Evolutionary conservation across 64 coral and sea anemone genomes (phyloP).

Genomic region (Trachythela sp.): DNA sequence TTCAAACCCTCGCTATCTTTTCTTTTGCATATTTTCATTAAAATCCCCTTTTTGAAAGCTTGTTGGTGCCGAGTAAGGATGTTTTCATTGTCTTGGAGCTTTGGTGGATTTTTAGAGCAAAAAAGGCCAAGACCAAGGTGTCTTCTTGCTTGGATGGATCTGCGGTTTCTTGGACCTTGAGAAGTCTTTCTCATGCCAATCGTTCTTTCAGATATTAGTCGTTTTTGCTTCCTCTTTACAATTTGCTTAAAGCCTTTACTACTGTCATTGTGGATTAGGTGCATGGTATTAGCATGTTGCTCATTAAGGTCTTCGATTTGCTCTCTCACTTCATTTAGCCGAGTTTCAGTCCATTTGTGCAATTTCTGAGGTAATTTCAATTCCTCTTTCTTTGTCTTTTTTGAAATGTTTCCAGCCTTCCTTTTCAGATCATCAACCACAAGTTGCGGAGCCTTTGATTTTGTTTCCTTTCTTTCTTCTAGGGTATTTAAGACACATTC

Average conservation of each 20-base stretch:
- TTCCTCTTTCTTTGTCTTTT: not conserved
- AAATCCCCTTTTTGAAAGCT: slow-evolving; percentile 30
- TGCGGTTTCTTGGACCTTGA: slow-evolving; percentile 17
- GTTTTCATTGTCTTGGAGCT: slow-evolving; percentile 36
- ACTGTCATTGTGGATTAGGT: not conserved
- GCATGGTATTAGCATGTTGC: not conserved
- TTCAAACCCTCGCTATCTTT: not conserved
- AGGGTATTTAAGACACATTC: not conserved
- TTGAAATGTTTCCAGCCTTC: slow-evolving; percentile 15
- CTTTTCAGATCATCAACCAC: slow-evolving; percentile 17
- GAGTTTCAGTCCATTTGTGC: not conserved
- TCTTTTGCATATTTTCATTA: not conserved
- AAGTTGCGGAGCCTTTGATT: not conserved
- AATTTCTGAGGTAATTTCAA: not conserved
- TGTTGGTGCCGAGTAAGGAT: slow-evolving; percentile 29
- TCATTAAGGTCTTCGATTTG: not conserved
- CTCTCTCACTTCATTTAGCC: not conserved
- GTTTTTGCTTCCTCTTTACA: not conserved
- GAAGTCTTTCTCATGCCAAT: not conserved
- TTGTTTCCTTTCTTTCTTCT: not conserved
- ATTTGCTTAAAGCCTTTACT: not conserved
- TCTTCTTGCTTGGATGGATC: slow-evolving; percentile 16
- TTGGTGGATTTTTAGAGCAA: slow-evolving; percentile 41
- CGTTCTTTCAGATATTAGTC: not conserved
- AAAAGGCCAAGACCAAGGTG: slow-evolving; percentile 43